These are phyloP conservation scores for Chelonus insularis DNA, from an alignment of 1,140 invertebrate species.

Conservation along the genomic window DNA sequence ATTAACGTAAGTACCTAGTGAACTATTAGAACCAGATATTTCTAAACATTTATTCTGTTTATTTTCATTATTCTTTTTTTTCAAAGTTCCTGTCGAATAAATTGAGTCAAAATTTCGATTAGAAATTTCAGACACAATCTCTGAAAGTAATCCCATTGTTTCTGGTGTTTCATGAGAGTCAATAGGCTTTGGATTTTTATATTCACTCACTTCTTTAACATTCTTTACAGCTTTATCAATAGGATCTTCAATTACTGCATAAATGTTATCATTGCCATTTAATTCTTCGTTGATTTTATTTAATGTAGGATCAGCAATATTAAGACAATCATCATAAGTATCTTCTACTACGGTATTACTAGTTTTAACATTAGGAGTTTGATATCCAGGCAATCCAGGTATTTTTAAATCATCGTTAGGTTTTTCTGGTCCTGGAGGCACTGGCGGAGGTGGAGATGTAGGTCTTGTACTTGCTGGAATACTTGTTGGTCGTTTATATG, in stretches of 20 bases:
- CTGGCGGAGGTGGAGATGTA: conserved; percentile 69
- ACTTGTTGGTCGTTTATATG: conserved; percentile 69
- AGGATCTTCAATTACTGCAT: conserved; percentile 81
- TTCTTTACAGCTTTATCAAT: conserved; percentile 42
- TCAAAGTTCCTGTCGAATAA: conserved; percentile 74
- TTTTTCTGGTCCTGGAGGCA: conserved; percentile 59
- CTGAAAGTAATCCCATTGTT: conserved; percentile 73
- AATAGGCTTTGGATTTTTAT: conserved; percentile 62
- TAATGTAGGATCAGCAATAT: conserved; percentile 64
- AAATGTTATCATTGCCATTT: conserved; percentile 80
- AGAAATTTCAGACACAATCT: conserved; percentile 85
- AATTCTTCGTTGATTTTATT: conserved; percentile 68
- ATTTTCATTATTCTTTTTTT: conserved; percentile 64
- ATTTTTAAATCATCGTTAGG: conserved; percentile 44
- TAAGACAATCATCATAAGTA: conserved; percentile 77
- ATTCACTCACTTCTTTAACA: conserved; percentile 43
- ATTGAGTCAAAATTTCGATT: conserved; percentile 83
- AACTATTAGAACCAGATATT: conserved; percentile 39
- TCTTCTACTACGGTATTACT: conserved; percentile 48
- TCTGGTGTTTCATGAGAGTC: conserved; percentile 55
- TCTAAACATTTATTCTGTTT: conserved; percentile 37
- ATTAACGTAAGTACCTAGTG: conserved; percentile 60
- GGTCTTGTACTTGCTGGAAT: conserved; percentile 65
- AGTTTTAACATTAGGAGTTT: conserved; percentile 47
- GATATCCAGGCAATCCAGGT: conserved; percentile 61